phyloP scores from a whole-genome alignment of 2,797 vertebrate species.

The Oreonectes daqikongensis region DNA sequence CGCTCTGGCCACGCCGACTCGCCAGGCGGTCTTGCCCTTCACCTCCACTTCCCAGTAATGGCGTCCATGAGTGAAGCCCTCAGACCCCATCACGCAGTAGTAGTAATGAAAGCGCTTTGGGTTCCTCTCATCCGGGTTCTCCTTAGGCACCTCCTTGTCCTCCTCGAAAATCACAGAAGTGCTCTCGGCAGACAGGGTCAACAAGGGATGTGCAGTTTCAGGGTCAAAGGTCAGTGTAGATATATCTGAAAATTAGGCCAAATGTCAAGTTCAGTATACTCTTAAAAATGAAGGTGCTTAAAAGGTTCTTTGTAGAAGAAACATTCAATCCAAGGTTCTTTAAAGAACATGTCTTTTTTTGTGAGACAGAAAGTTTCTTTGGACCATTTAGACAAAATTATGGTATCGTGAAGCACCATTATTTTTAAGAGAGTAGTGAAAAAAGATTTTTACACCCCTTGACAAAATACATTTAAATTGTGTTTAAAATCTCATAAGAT shows the following conservation, averaged over 20 bases:
- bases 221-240: conserved; percentile 74
- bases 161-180: conserved; percentile 71
- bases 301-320: no score
- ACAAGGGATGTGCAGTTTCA: conserved; percentile 74
- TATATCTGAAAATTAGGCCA: conserved; percentile 65
- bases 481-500: not conserved
- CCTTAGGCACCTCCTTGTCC: conserved; percentile 56
- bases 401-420: no score
- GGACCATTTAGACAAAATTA: no score
- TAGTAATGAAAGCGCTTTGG: conserved; percentile 74
- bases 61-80: conserved; percentile 71
- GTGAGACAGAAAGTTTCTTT: no score
- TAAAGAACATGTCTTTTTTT: no score
- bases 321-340: no score
- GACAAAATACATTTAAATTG: not conserved
- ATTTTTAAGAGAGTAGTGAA: no score
- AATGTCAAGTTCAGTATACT: not conserved
- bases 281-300: no score
- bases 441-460: no score
- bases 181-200: conserved; percentile 68
- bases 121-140: conserved; percentile 54
- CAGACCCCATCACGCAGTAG: conserved; percentile 69
- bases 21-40: conserved; percentile 74
- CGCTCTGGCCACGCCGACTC: conserved; percentile 72
- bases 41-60: conserved; percentile 83